phyloP scores from a whole-genome alignment of 2,113 vertebrate genomes.

The Dissostichus mawsoni region DNA sequence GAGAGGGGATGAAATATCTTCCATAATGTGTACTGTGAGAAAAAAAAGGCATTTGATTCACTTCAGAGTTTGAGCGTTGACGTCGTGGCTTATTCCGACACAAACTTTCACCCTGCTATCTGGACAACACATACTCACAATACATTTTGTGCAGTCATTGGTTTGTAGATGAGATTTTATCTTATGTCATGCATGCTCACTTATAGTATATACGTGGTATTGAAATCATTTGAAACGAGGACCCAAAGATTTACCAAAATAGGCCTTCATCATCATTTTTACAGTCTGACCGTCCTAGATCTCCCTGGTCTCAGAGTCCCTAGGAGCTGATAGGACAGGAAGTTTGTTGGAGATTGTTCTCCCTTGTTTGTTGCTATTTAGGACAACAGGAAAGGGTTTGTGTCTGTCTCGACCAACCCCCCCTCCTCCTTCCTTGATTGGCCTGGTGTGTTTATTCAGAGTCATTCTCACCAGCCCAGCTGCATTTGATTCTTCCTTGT shows the following conservation, averaged over 20 bases:
- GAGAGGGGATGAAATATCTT: conserved; percentile 7
- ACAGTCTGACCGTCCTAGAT: conserved; percentile 18
- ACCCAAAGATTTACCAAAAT: not conserved
- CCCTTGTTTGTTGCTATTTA: conserved; percentile 75
- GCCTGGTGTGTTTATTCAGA: conserved; percentile 64
- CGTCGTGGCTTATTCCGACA: not conserved
- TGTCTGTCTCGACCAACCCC: conserved; percentile 66
- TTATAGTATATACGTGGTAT: not conserved
- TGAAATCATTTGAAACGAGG: not conserved
- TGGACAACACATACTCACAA: not conserved
- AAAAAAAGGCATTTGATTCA: not conserved
- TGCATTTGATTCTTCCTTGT: conserved; percentile 51
- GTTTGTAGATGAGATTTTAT: not conserved
- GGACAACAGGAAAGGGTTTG: conserved; percentile 75
- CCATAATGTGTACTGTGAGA: not conserved
- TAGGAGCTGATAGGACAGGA: conserved; percentile 69
- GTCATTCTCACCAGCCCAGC: conserved; percentile 70
- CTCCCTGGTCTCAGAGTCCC: conserved; percentile 40
- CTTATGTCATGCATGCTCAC: not conserved
- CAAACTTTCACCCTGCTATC: not conserved
- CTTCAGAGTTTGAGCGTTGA: not conserved
- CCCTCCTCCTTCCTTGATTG: conserved; percentile 45
- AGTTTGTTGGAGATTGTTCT: conserved; percentile 63
- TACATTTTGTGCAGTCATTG: not conserved
- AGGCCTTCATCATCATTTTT: not conserved